Conservation (phyloP, 2,797 vertebrate genomes). For the Cephalopachus bancanus region DNA sequence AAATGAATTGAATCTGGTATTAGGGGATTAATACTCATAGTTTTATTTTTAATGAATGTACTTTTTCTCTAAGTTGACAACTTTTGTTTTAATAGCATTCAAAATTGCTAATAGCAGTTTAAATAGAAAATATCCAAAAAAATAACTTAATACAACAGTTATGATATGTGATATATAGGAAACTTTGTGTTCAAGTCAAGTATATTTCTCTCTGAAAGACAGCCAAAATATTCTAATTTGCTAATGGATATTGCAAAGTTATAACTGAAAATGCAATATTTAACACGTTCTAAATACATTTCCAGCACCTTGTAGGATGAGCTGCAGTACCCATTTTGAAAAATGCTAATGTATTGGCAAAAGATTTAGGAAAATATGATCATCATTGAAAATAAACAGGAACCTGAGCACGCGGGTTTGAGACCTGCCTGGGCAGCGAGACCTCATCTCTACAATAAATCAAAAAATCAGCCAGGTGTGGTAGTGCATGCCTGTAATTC, state of each 20-base stretch:
- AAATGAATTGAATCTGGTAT: conserved; percentile 55
- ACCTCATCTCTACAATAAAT: no score
- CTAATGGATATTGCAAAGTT: background rate
- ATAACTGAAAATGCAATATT: background rate
- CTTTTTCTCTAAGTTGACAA: background rate
- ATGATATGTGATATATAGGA: background rate
- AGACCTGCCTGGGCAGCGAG: no score
- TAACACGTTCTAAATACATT: background rate
- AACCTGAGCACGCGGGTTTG: background rate
- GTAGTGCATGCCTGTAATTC: no score
- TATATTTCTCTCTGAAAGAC: background rate
- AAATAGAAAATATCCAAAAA: background rate
- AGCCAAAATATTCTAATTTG: background rate
- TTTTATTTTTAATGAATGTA: conserved; percentile 38
- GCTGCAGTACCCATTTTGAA: background rate
- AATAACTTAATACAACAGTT: background rate
- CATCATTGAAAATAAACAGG: background rate
- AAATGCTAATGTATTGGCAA: background rate
- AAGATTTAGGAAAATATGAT: no score
- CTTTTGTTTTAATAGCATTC: conserved; percentile 28
- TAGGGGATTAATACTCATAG: conserved; percentile 56
- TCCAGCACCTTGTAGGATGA: background rate
- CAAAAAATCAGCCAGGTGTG: no score
- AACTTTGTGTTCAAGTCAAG: background rate
- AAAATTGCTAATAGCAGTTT: background rate